Evolutionary conservation across 2,113 vertebrate genomes (phyloP).

Genomic region (Chroicocephalus ridibundus): DNA sequence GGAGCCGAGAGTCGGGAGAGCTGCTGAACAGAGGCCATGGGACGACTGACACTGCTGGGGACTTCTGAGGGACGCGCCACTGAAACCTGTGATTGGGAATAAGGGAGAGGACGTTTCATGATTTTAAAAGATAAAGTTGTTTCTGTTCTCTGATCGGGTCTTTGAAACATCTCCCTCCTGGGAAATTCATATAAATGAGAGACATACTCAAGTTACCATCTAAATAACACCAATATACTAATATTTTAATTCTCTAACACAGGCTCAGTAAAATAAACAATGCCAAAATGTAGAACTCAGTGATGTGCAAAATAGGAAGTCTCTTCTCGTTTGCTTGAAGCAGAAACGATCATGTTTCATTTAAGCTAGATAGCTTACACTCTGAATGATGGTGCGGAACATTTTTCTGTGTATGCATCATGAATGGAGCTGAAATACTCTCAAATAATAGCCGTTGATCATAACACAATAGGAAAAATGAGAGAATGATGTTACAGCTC

Average conservation of each 20-base stretch:
- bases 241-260: neutral
- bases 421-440: neutral
- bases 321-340: neutral
- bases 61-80: neutral
- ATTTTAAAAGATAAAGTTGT: neutral
- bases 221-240: neutral
- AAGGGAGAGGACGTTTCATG: neutral
- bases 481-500: neutral
- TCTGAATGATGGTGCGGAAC: rapidly evolving
- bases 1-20: neutral
- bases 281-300: neutral
- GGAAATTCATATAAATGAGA: neutral
- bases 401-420: neutral
- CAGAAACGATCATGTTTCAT: neutral
- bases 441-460: neutral
- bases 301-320: neutral
- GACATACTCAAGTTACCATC: neutral
- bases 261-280: neutral
- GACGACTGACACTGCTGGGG: rapidly evolving
- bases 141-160: neutral
- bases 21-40: neutral
- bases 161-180: neutral
- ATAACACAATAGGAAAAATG: neutral
- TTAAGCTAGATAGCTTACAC: neutral
- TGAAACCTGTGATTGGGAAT: neutral